Evolutionary conservation across 2,888 invertebrate species (phyloP), one percentile per base, ranked within the genome.

Genomic region (Mythimna albipuncta): DNA sequence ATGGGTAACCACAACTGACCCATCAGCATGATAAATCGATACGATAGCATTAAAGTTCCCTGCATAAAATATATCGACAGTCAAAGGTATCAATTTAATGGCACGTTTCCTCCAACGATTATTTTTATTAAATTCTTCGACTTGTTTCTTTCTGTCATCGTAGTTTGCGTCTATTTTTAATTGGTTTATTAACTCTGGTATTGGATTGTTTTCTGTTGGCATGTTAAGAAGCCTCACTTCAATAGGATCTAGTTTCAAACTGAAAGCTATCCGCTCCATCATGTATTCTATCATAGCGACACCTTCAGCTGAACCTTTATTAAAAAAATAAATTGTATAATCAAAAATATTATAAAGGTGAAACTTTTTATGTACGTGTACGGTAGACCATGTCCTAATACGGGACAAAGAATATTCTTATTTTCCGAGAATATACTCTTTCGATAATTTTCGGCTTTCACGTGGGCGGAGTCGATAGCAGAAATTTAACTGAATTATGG

Each of bases 41-140:
- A 98, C 96, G 55, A 97, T 89, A 0, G 97, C 96, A 85, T 97
- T 96, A 77, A 91, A 97, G 26, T 96, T 96, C 0, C 97, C 97
- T 57, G 93, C 91, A 64, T 96, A 95, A 69, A 91, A 91, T 59
- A 97, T 90, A 0, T 97, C 97, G 89, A 97, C 98, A 65, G 97
- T 96, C 96, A 98, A 97, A 1, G 98, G 97, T 21, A 97, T 94
- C 13, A 98, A 74, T 62, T 97, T 96, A 0, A 98, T 94, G 0
- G 97, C 98, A 65, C 97, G 96, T 92, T 98, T 98, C 86, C 97
- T 97, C 98, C 98, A 98, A 62, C 98, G 95, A 92, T 98, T 98
- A 2, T 95, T 95, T 70, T 88, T 85, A 86, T 97, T 97, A 81
- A 97, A 97, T 59, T 91, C 87, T 9, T 95, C 92, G 0, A 97